phyloP scores from a whole-genome alignment of 2,113 vertebrate genomes.

The Holacanthus passer region DNA sequence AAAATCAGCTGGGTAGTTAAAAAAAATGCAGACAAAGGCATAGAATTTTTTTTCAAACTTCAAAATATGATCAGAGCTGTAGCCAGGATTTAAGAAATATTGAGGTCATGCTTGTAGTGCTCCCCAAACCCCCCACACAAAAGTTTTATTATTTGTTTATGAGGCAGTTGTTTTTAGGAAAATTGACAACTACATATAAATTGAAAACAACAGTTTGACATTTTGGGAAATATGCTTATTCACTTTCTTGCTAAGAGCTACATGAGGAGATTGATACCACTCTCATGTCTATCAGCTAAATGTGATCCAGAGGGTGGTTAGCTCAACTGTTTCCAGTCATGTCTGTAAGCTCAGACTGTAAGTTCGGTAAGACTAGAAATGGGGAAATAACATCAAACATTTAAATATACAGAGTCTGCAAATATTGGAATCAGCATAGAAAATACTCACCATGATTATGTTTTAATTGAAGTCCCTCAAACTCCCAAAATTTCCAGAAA shows the following conservation, averaged over 20 bases:
- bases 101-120: not conserved
- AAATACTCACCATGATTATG: constrained; percentile 9
- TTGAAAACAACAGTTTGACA: too few relatives aligned
- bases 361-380: not conserved
- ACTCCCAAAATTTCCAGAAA: not conserved
- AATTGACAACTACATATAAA: not conserved
- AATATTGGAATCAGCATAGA: not conserved
- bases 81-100: not conserved
- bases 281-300: not conserved
- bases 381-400: not conserved
- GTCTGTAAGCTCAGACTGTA: too few relatives aligned
- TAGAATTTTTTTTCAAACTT: not conserved
- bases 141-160: not conserved
- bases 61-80: not conserved
- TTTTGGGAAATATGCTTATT: too few relatives aligned
- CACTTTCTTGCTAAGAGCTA: too few relatives aligned
- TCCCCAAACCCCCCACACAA: not conserved
- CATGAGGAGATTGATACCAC: not conserved
- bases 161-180: too few relatives aligned
- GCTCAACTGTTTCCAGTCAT: too few relatives aligned
- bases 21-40: not conserved
- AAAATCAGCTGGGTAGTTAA: not conserved
- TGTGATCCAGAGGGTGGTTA: not conserved
- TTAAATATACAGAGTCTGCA: not conserved
- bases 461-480: not conserved